Evolutionary conservation across 2,113 vertebrate species (phyloP).

Genomic region (Zingel zingel): DNA sequence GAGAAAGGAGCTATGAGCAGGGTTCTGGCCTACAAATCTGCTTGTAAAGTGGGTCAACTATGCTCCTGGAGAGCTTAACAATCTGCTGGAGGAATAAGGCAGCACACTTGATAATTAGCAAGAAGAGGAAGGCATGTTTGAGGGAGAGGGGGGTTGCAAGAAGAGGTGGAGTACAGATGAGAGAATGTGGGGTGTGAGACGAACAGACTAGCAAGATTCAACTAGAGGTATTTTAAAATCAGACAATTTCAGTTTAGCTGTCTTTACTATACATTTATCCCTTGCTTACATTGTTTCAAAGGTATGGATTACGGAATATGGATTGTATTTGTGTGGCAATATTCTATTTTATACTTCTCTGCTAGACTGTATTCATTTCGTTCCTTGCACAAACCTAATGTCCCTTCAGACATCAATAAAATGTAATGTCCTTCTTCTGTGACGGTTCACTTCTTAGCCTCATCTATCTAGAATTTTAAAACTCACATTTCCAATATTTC

Average conservation of each 20-base stretch:
- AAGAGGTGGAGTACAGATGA: conserved; percentile 53
- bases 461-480: background rate
- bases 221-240: conserved; percentile 33
- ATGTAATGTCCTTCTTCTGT: background rate
- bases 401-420: background rate
- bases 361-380: conserved; percentile 1
- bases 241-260: conserved; percentile 3
- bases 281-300: background rate
- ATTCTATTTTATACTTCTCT: background rate
- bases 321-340: background rate
- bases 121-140: conserved; percentile 62
- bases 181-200: conserved; percentile 56
- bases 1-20: conserved; percentile 67
- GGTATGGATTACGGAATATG: background rate
- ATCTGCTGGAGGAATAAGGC: conserved; percentile 79
- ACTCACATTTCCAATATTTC: conserved; percentile 4
- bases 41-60: conserved; percentile 84
- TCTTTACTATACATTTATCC: background rate
- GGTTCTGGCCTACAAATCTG: conserved; percentile 70
- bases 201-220: conserved; percentile 42
- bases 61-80: conserved; percentile 81
- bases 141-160: conserved; percentile 40
- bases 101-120: conserved; percentile 80
- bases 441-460: background rate
- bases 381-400: background rate